Base-by-base conservation (phyloP, 2,113 vertebrate genomes). In the Carettochelys insculpta region DNA sequence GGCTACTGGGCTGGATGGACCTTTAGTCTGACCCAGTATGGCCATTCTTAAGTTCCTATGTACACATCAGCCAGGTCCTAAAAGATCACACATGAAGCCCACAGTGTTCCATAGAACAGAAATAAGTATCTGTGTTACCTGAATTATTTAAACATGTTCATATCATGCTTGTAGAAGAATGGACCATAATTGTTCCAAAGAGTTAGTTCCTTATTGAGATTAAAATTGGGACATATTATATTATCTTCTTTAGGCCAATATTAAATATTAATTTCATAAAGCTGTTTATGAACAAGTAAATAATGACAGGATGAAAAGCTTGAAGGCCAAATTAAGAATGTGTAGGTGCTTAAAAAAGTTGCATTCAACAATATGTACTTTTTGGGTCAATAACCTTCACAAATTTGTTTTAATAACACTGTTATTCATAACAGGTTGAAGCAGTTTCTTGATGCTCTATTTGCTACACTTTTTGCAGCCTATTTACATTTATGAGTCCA, bases 191-290 rank as follows among this genome's bases (percentile, higher is more conserved):
- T 11, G 86, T 90, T 5, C 17, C 38, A 7, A 41, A 92, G 61
- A 77, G 5, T 4, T 11, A 71, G 6, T 47, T 90, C 50, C 5
- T 93, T 76, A 61, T 80, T 90, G 82, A 84, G 22, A 90, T 53
- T 76, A 78, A 91, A 91, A 65, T 34, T 81, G 3, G 61, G 82
- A 65, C 83, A 80, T 3, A 78, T 80, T n/a, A 17, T 56, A 76
- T 91, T 85, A 81, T 76, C 25, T 90, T 31, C 65, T 85, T 27
- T 56, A 78, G 41, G 65, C 12, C 10, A 80, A 71, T 73, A 92
- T 91, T 78, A 89, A 95, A 82, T 88, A 88, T 85, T 94, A 80
- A 88, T 88, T 89, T 90, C 34, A 92, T 87, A 87, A 81, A 58
- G 54, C 1, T 5, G 1, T 79, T 94, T 79, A 81, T 93, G 89